phyloP scores from a whole-genome alignment of 2,797 vertebrate genomes.

The Sebastes minor region DNA sequence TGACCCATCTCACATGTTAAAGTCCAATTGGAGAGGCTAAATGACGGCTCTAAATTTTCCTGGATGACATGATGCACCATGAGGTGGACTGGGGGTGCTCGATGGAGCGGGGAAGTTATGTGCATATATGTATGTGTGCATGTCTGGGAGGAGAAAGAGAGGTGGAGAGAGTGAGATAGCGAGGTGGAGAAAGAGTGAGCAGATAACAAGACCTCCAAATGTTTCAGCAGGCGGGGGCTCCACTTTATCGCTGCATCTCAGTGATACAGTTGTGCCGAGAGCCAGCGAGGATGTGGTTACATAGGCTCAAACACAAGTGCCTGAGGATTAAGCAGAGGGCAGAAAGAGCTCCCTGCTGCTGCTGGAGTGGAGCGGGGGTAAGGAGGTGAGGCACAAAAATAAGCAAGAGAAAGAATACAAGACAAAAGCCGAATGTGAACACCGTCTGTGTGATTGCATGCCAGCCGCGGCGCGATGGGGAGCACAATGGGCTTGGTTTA shows the following conservation, averaged over 20 bases:
- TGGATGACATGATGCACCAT: constrained; percentile 45
- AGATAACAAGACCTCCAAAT: constrained; percentile 28
- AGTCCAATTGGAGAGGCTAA: constrained; percentile 62
- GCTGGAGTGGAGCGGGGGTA: constrained; percentile 41
- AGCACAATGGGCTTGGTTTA: constrained; percentile 79
- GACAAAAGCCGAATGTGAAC: constrained; percentile 71
- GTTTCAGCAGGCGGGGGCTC: constrained; percentile 20
- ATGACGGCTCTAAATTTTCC: constrained; percentile 67
- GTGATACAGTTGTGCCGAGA: constrained; percentile 38
- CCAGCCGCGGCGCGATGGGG: constrained; percentile 72
- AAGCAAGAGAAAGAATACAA: constrained; percentile 60
- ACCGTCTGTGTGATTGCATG: constrained; percentile 76
- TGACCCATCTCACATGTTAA: constrained; percentile 69
- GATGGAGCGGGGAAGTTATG: constrained; percentile 27
- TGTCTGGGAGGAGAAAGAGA: not conserved
- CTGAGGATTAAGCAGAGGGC: constrained; percentile 69
- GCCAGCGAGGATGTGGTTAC: constrained; percentile 42
- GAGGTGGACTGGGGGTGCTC: constrained; percentile 29
- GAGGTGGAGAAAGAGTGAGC: not conserved
- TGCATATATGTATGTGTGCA: constrained; percentile 12
- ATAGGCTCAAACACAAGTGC: constrained; percentile 49
- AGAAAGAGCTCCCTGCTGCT: constrained; percentile 51
- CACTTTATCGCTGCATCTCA: constrained; percentile 43
- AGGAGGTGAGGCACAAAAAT: constrained; percentile 58
- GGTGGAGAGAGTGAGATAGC: not conserved